Conservation (phyloP, 2,888 invertebrate genomes). For the Dioctria rufipes region DNA sequence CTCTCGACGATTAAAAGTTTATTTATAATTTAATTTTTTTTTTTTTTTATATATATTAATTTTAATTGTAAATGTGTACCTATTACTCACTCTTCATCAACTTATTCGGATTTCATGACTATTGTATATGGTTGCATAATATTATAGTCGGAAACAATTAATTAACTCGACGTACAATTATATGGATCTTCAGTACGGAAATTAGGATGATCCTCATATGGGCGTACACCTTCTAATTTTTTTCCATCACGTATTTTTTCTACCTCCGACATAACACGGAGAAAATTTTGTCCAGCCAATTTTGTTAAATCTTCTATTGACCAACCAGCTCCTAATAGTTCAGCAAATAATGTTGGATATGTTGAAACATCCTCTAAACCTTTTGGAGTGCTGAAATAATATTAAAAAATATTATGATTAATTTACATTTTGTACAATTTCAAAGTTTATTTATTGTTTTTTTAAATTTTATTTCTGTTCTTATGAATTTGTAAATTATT, state of each 20-base stretch:
- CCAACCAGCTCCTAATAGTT: constrained; percentile 85
- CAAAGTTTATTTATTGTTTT: too few relatives aligned
- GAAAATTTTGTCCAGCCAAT: constrained; percentile 82
- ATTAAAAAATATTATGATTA: background rate
- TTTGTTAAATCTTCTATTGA: constrained; percentile 83
- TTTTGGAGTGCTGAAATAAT: constrained; percentile 79
- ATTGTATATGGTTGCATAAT: background rate
- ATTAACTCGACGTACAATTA: constrained; percentile 71
- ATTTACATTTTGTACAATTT: too few relatives aligned
- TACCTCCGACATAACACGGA: constrained; percentile 77
- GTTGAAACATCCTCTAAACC: constrained; percentile 87
- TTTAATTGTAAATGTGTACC: constrained; percentile 24
- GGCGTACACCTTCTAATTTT: constrained; percentile 79
- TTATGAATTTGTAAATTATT: too few relatives aligned
- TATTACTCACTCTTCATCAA: background rate
- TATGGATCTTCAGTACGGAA: constrained; percentile 71
- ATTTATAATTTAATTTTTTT: background rate
- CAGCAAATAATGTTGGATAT: constrained; percentile 84
- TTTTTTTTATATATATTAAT: constrained; percentile 12
- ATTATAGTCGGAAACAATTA: constrained; percentile 56
- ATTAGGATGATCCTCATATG: constrained; percentile 79
- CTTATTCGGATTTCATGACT: constrained; percentile 4
- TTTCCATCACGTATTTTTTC: constrained; percentile 83
- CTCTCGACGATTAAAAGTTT: background rate
- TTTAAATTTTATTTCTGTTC: too few relatives aligned